Evolutionary conservation across 2,888 invertebrate genomes (phyloP), one percentile per base, ranked within the genome.

Genomic region (Romanomermis culicivorax): DNA sequence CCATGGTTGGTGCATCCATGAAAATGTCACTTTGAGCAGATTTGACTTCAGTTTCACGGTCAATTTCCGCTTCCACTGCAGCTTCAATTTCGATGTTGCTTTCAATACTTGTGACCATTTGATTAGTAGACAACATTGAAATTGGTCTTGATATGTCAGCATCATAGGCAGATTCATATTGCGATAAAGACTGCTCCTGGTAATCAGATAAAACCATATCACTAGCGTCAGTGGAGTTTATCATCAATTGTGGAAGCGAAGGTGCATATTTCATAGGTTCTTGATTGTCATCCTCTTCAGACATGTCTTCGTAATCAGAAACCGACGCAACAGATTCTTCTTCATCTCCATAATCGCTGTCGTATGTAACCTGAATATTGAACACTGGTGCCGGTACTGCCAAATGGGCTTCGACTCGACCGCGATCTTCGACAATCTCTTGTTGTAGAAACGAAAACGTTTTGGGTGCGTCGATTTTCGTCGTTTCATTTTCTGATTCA

Each of bases 331-430:
- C 50, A 25, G 54, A 54, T 47, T 54, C 50, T 2, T 55, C 47
- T 2, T 55, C 47, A 17, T 51, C 55, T 1, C 43, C 23, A 24
- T 29, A 36, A 2, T 20, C 20, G 2, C 29, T 36, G 29, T 42
- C 43, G 42, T 54, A 54, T 2, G 20, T 42, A n/a, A 50, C 51
- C 2, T 20, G 2, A 3, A 54, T 27, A 3, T 26, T 51, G 30
- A 55, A 55, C 43, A 51, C 45, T 17, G 55, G 55, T 27, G 55
- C 43, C 2, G 55, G 55, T 24, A 30, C 24, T 17, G 55, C 55
- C 51, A 43, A 24, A 3, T 11, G 30, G 14, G 49, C 30, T 17
- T 54, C 42, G 3, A 54, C 54, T 14, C 54, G 29, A 2, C 54
- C 54, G 2, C 45, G 26, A 27, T 49, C 50, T 49, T 49, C 50